A percentile compares a stretch with the other conserved stretches of the same genome.
Conservation (phyloP, 64 coral and sea anemone genomes). For the Dendronephthya gigantea region DNA sequence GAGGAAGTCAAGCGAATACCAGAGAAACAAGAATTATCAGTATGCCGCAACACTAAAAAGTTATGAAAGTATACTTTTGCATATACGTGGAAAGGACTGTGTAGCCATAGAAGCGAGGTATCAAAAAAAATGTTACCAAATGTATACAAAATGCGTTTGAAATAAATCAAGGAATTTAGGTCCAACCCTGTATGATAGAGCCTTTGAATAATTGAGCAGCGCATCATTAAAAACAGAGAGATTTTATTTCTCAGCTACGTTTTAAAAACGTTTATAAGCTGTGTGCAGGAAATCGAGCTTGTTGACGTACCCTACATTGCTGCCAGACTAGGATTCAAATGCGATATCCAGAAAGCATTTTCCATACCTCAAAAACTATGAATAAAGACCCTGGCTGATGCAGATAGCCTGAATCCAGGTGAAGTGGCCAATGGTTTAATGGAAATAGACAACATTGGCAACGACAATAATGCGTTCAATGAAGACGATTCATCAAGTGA, state of each 20-base stretch:
- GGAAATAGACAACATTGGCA: not conserved
- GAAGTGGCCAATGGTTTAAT: not conserved
- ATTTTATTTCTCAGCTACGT: not conserved
- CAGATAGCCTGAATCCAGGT: not conserved
- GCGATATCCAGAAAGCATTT: not conserved
- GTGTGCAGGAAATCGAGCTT: not conserved
- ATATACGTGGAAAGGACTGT: too few species aligned
- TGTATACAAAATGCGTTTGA: not conserved
- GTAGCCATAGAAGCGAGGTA: not conserved
- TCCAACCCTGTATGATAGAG: slow-evolving; percentile 10
- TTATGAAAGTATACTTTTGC: not conserved
- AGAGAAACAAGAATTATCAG: not conserved
- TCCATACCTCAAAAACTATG: not conserved
- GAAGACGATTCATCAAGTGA: not conserved
- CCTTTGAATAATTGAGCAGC: slow-evolving; percentile 1
- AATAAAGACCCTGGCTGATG: not conserved
- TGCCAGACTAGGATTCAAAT: not conserved
- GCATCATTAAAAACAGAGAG: slow-evolving; percentile 6
- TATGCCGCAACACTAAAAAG: not conserved
- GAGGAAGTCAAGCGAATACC: not conserved
- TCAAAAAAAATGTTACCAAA: slow-evolving; percentile 15
- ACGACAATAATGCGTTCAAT: not conserved
- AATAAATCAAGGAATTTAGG: not conserved
- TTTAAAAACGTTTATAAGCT: not conserved
- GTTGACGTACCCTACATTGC: not conserved